Conservation (phyloP, 2,797 vertebrate species). For the Lepus oiostolus region DNA sequence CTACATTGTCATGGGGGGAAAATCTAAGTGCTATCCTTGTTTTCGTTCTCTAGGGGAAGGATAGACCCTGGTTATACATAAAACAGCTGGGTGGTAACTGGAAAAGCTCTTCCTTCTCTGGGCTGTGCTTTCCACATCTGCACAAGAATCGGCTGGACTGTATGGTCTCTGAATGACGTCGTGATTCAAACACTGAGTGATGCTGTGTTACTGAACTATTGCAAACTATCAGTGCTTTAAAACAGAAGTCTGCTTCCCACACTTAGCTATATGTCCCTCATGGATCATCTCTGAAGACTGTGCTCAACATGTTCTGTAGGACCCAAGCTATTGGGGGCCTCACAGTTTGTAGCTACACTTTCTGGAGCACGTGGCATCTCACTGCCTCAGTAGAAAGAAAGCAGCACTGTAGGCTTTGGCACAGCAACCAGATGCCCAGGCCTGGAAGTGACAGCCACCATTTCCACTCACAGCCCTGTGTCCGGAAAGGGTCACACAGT, state of each 20-base stretch:
- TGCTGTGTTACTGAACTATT: neutral
- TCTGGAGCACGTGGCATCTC: neutral
- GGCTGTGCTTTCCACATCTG: neutral
- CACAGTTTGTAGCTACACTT: rapidly evolving
- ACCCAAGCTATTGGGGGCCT: neutral
- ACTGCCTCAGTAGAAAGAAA: neutral
- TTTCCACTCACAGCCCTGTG: neutral
- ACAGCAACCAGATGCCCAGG: neutral
- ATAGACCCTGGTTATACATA: neutral
- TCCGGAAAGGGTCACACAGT: neutral
- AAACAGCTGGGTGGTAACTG: neutral
- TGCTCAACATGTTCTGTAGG: neutral
- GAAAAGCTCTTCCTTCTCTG: neutral
- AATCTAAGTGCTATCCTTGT: neutral
- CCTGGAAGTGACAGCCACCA: neutral
- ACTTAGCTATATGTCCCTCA: neutral
- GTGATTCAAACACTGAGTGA: neutral
- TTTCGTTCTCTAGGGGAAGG: neutral
- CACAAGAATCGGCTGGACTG: neutral
- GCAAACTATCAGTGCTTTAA: neutral
- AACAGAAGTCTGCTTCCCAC: neutral
- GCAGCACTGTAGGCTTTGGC: neutral
- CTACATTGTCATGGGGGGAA: neutral
- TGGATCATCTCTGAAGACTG: neutral
- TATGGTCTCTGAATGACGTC: neutral